A percentile compares a stretch with the other conserved stretches of the same genome.
phyloP scores from a whole-genome alignment of 2,113 vertebrate species.

The Saccopteryx bilineata region DNA sequence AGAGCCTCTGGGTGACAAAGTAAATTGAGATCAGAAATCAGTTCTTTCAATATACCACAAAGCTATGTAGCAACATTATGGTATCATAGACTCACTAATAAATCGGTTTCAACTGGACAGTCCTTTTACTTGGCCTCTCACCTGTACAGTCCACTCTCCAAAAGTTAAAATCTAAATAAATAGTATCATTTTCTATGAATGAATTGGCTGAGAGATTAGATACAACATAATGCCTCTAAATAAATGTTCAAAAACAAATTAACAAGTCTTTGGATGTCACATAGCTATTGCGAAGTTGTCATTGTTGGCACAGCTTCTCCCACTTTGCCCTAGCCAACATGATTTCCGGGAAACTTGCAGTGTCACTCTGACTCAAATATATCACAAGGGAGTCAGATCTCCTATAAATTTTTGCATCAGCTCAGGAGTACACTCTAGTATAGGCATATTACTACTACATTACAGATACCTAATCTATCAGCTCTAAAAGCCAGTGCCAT shows the following conservation, averaged over 20 bases:
- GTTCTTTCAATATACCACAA: conserved; percentile 59
- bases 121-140: conserved; percentile 33
- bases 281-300: conserved; percentile 15
- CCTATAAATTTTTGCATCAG: conserved; percentile 42
- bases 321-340: conserved; percentile 5
- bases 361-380: conserved; percentile 45
- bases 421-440: conserved; percentile 1
- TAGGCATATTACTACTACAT: neutral
- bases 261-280: conserved; percentile 55
- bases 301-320: conserved; percentile 46
- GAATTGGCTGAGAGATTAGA: neutral
- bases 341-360: conserved; percentile 49
- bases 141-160: neutral
- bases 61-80: conserved; percentile 48
- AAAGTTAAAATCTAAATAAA: conserved; percentile 65
- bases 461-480: conserved; percentile 34
- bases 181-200: conserved; percentile 63
- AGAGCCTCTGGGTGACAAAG: conserved; percentile 80
- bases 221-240: conserved; percentile 24
- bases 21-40: conserved; percentile 77
- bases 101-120: conserved; percentile 5
- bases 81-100: conserved; percentile 36
- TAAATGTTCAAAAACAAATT: conserved; percentile 65
- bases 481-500: conserved; percentile 18
- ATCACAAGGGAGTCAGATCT: neutral